A percentile compares a stretch with the other conserved stretches of the same genome.
These are phyloP conservation scores for Drosophila cracens DNA, from an alignment of 2,888 invertebrate species.

Conservation along the genomic window DNA sequence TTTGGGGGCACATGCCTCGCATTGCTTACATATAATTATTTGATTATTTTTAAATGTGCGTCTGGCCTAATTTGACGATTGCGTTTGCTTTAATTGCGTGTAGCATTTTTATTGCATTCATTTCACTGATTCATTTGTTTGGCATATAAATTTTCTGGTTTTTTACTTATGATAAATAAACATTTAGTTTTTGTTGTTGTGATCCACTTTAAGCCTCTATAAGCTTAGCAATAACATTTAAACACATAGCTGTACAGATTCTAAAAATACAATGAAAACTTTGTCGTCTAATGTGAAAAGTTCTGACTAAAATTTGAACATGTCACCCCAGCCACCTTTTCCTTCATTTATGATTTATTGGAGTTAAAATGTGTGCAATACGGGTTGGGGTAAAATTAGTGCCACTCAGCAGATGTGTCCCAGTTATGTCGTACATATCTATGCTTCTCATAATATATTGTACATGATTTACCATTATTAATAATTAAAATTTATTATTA, in stretches of 20 bases:
- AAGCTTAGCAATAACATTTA: constrained; percentile 41
- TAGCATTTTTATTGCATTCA: constrained; percentile 56
- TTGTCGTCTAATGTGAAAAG: constrained; percentile 42
- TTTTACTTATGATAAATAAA: constrained; percentile 48
- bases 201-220: constrained; percentile 64
- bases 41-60: constrained; percentile 69
- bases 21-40: constrained; percentile 67
- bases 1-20: constrained; percentile 47
- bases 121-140: constrained; percentile 50
- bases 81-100: constrained; percentile 54
- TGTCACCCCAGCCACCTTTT: neutral
- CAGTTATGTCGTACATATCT: neutral
- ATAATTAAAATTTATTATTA: neutral
- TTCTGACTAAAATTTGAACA: constrained; percentile 7
- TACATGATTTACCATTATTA: neutral
- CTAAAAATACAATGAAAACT: constrained; percentile 47
- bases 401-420: constrained; percentile 11
- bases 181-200: constrained; percentile 59
- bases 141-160: constrained; percentile 26
- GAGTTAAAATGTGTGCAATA: constrained; percentile 60
- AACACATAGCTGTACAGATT: constrained; percentile 34
- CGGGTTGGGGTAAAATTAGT: neutral
- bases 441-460: too few relatives aligned
- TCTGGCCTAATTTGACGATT: constrained; percentile 61
- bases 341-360: constrained; percentile 71